These are phyloP conservation scores for Hipparchia semele DNA, from an alignment of 2,888 invertebrate genomes.

Conservation along the genomic window DNA sequence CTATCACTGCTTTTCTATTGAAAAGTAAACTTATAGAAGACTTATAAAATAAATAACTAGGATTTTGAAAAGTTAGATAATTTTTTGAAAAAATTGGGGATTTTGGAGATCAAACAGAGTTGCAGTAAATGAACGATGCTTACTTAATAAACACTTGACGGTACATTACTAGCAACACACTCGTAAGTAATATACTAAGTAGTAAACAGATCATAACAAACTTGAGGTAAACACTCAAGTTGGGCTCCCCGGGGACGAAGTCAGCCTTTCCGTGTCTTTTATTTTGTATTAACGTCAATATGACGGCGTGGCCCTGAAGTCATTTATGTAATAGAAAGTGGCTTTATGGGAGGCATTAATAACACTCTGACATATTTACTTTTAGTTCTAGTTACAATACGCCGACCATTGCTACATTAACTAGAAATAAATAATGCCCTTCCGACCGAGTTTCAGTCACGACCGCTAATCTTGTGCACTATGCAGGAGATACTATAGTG, in stretches of 20 bases:
- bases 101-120: too few relatives aligned
- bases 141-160: neutral
- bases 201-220: slow-evolving; percentile 33
- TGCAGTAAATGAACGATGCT: too few relatives aligned
- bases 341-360: slow-evolving; percentile 28
- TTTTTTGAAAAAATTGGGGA: too few relatives aligned
- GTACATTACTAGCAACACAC: neutral
- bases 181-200: slow-evolving; percentile 25
- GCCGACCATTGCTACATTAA: too few relatives aligned
- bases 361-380: slow-evolving; percentile 19
- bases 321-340: slow-evolving; percentile 34
- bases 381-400: slow-evolving; percentile 13
- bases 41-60: too few relatives aligned
- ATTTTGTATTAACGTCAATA: slow-evolving; percentile 38
- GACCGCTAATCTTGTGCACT: too few relatives aligned
- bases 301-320: slow-evolving; percentile 33
- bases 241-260: slow-evolving; percentile 31
- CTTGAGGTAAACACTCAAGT: slow-evolving; percentile 36
- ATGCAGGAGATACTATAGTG: too few relatives aligned
- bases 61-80: too few relatives aligned
- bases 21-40: too few relatives aligned
- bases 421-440: too few relatives aligned
- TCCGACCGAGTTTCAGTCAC: too few relatives aligned
- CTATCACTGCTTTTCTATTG: too few relatives aligned
- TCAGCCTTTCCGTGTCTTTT: slow-evolving; percentile 35